Percentiles rank a stretch among this genome's conserved stretches.
Evolutionary conservation across 2,797 vertebrate species (phyloP).

Genomic region (Muscicapa striata): DNA sequence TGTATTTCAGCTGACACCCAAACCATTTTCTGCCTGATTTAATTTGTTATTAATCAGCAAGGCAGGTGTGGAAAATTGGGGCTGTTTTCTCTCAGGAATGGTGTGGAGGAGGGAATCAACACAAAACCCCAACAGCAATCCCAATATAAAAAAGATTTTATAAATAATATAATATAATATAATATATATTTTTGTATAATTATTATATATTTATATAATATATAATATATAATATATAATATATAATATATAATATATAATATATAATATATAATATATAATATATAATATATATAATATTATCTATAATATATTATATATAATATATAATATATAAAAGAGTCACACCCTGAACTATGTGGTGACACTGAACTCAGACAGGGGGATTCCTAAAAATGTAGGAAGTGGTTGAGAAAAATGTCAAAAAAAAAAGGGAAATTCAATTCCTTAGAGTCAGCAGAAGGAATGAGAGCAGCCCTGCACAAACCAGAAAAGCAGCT

Average conservation of each 20-base stretch:
- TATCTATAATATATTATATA: too few relatives aligned
- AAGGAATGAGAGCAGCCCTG: background rate
- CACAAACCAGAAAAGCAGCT: background rate
- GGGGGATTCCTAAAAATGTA: slow-evolving; percentile 32
- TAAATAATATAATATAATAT: too few relatives aligned
- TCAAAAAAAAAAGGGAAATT: slow-evolving; percentile 35
- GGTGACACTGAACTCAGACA: background rate
- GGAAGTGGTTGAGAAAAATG: slow-evolving; percentile 24
- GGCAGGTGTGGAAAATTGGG: background rate
- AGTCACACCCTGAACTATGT: background rate
- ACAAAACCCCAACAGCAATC: background rate
- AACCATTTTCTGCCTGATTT: background rate
- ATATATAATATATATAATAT: too few relatives aligned
- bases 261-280: too few relatives aligned
- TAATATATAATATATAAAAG: too few relatives aligned
- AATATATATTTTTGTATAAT: too few relatives aligned
- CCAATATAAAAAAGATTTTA: background rate
- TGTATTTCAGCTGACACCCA: background rate
- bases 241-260: too few relatives aligned
- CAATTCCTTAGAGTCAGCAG: slow-evolving; percentile 35
- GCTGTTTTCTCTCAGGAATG: background rate
- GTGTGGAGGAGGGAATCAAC: background rate
- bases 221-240: too few relatives aligned
- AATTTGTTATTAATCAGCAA: background rate
- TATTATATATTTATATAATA: too few relatives aligned